These are phyloP conservation scores for Gymnosoma rotundatum DNA, from an alignment of 2,888 invertebrate genomes.

Conservation along the genomic window DNA sequence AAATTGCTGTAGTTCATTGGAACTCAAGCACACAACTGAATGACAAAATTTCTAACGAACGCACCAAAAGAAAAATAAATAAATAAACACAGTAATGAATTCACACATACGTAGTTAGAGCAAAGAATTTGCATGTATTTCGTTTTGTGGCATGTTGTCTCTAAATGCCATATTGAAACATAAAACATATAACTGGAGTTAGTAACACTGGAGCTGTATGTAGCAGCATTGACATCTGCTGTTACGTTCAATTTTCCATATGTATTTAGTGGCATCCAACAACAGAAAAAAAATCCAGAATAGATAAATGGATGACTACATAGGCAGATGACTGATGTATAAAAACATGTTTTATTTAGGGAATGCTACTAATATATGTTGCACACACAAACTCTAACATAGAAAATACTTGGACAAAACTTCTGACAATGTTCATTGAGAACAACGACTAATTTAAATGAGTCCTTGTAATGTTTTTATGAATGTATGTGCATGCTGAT, in stretches of 20 bases:
- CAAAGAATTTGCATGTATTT: conserved; percentile 5
- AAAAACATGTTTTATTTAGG: conserved; percentile 50
- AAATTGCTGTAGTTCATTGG: not conserved
- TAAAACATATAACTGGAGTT: not conserved
- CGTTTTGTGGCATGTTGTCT: conserved; percentile 27
- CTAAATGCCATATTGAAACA: conserved; percentile 35
- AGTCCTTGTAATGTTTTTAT: conserved; percentile 32
- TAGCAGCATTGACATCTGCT: conserved; percentile 43
- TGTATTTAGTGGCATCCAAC: conserved; percentile 18
- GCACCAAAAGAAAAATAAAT: not conserved
- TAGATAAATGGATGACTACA: conserved; percentile 28
- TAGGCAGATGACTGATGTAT: conserved; percentile 26
- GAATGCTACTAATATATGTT: conserved; percentile 19
- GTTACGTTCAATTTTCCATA: conserved; percentile 26
- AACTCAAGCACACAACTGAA: conserved; percentile 43
- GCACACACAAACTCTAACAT: conserved; percentile 6
- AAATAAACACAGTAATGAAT: not conserved
- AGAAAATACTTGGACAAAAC: not conserved
- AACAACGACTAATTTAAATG: conserved; percentile 50
- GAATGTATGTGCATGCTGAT: conserved; percentile 23
- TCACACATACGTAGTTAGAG: not conserved
- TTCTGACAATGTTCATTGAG: conserved; percentile 4
- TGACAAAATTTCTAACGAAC: conserved; percentile 17
- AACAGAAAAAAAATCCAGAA: conserved; percentile 8
- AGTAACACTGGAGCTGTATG: not conserved